Conservation (phyloP, 2,797 vertebrate genomes). For the Capromys pilorides region DNA sequence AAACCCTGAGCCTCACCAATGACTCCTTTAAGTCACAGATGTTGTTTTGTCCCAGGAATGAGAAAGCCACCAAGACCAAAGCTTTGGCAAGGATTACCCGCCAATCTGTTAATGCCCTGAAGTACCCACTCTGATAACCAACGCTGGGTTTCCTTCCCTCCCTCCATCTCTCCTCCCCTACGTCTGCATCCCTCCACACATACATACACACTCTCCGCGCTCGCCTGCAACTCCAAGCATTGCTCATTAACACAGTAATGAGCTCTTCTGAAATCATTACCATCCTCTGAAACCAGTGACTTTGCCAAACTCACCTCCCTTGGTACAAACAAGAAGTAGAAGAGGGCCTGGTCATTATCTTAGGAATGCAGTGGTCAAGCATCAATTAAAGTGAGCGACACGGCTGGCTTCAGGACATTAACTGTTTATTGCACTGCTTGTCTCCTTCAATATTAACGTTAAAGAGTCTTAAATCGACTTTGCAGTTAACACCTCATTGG, state of each 20-base stretch:
- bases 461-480: slow-evolving; percentile 71
- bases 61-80: neutral
- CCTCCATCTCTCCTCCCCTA: neutral
- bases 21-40: neutral
- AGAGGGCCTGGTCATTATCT: neutral
- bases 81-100: neutral
- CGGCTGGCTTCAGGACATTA: slow-evolving; percentile 50
- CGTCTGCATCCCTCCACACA: neutral
- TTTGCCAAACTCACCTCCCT: slow-evolving; percentile 24
- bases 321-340: slow-evolving; percentile 22
- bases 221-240: neutral
- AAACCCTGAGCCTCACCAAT: neutral
- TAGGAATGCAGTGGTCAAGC: neutral
- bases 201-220: too few species aligned
- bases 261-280: neutral
- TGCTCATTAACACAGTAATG: slow-evolving; percentile 58
- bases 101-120: slow-evolving; percentile 45
- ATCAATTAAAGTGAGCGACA: neutral
- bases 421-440: slow-evolving; percentile 47
- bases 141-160: slow-evolving; percentile 7
- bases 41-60: neutral
- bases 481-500: slow-evolving; percentile 75
- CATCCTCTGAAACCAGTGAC: slow-evolving; percentile 9
- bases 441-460: slow-evolving; percentile 63
- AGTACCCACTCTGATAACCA: neutral